phyloP scores from a whole-genome alignment of 2,113 vertebrate genomes.

The Malaclemys terrapin region DNA sequence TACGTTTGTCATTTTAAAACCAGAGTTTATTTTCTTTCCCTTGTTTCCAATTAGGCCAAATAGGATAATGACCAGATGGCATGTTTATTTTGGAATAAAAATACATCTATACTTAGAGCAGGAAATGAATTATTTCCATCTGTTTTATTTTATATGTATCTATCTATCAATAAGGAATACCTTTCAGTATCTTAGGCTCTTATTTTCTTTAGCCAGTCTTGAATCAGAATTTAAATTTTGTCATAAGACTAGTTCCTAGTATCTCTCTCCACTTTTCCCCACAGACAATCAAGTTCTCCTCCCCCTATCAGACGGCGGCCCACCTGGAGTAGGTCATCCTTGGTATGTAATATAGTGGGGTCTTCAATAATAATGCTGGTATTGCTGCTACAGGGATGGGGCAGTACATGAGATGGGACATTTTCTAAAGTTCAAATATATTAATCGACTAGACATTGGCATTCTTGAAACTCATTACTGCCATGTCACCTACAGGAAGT shows the following conservation, averaged over 20 bases:
- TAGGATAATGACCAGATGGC: slow-evolving; percentile 14
- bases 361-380: background rate
- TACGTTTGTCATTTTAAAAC: background rate
- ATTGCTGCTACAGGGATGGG: background rate
- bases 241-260: background rate
- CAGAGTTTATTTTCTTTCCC: slow-evolving; percentile 22
- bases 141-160: background rate
- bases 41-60: slow-evolving; percentile 33
- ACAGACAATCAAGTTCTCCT: slow-evolving; percentile 92
- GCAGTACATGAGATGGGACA: background rate
- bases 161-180: background rate
- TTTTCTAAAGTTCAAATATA: slow-evolving; percentile 6
- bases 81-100: slow-evolving; percentile 35
- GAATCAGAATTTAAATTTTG: background rate
- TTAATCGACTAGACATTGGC: background rate
- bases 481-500: background rate
- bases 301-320: slow-evolving; percentile 91
- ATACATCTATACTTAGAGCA: background rate
- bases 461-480: background rate
- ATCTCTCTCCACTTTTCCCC: slow-evolving; percentile 36
- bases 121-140: slow-evolving; percentile 13
- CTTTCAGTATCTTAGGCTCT: background rate
- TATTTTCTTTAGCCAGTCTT: slow-evolving; percentile 26
- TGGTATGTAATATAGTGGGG: slow-evolving; percentile 81
- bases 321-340: slow-evolving; percentile 92